Base-by-base conservation (phyloP, 2,888 invertebrate genomes). In the Esperia sulphurella region DNA sequence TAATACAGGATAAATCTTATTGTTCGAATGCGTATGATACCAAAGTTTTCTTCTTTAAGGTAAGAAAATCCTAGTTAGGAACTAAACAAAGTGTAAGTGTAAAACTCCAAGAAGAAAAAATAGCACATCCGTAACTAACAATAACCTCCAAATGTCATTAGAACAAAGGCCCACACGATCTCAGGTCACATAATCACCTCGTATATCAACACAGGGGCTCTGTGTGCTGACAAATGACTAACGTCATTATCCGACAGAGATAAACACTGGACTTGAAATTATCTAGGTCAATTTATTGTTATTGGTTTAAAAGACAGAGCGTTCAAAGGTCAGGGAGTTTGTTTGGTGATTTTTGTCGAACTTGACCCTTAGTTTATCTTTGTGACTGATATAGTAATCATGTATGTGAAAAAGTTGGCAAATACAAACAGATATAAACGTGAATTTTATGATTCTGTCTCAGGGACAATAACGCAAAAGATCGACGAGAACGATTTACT, bases 271-370 rank as follows among this genome's bases (percentile, higher is more conserved):
- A 28, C 41, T 6, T 42, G 42, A 42, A 42, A 13, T 42, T 30
- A 42, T 42, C 30, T 42, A n/a, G 42, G 42, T 42, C 29, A 42
- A 42, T 13, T 30, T 30, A 42, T 30, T 42, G 28, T 41, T 41
- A n/a, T 28, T 28, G 21, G 28, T 31, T 31, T 31, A 2, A 5
- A 9, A 31, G 10, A 31, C 8, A 10, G 8, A 21, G 10, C 10
- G 31, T 31, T 31, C 9, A 31, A 10, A 21, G 41, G 41, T 41
- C 41, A 41, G 14, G 41, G 41, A 14, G 9, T n/a, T 10, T 21
- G 40, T 40, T 41, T 41, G 9, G 8, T 28, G 14, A 41, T 2
- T 41, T 41, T 12, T 2, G 31, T 9, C 10, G 31, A 10, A 31
- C 31, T 31, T 31, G 31, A 31, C 31, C 31, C 8, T 2, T 21